Conservation (phyloP, 92 coral and sea anemone species). For the Phenganax stokvisi region DNA sequence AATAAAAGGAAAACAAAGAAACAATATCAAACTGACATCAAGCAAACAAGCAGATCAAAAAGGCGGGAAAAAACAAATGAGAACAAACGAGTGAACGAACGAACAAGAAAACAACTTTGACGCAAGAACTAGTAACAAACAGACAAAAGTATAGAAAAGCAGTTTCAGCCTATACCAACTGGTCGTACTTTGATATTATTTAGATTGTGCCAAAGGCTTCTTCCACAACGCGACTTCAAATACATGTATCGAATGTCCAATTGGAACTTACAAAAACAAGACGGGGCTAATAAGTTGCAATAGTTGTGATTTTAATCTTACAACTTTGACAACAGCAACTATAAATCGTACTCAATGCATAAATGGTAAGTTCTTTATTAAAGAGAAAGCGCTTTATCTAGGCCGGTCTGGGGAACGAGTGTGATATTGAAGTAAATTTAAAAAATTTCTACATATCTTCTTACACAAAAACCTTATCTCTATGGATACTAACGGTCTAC, state of each 20-base stretch:
- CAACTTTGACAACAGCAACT: background rate
- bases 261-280: background rate
- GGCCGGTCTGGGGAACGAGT: no score
- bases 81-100: background rate
- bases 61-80: background rate
- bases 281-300: background rate
- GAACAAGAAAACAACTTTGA: background rate
- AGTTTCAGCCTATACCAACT: no score
- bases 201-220: constrained; percentile 14
- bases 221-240: background rate
- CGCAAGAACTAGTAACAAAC: background rate
- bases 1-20: no score
- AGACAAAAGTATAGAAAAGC: no score
- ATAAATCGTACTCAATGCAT: background rate
- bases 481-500: no score
- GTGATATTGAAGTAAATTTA: no score
- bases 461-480: no score
- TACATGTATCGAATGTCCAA: background rate
- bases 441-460: no score
- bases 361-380: background rate
- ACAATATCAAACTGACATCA: no score
- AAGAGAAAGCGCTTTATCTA: no score
- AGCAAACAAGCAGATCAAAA: no score
- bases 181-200: background rate
- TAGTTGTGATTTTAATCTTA: background rate